Percentiles rank a stretch among this genome's conserved stretches.
These are phyloP conservation scores for Lacerta viridis DNA, from an alignment of 2,797 vertebrate species.

Conservation along the genomic window DNA sequence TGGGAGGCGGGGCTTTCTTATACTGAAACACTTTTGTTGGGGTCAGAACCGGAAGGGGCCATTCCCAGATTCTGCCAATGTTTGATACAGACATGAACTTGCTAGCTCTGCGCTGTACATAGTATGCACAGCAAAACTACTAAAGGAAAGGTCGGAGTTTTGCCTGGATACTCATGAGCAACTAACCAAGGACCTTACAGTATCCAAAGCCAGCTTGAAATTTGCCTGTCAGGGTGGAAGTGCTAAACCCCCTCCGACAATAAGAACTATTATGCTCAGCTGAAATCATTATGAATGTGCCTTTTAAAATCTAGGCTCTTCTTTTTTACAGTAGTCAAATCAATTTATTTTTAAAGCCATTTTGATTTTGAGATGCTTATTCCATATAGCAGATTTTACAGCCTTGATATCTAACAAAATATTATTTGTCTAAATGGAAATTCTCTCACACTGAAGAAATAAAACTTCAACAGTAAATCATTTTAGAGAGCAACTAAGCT, in stretches of 20 bases:
- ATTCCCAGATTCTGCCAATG: too few species aligned
- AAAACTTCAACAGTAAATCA: neutral
- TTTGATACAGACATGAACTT: too few species aligned
- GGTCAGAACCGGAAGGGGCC: too few species aligned
- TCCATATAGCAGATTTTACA: neutral
- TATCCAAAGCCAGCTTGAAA: neutral
- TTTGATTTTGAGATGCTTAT: neutral
- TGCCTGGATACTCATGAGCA: too few species aligned
- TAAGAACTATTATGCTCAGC: neutral
- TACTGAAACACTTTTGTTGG: too few species aligned
- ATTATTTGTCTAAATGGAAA: neutral
- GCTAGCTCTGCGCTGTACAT: too few species aligned
- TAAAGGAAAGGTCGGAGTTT: too few species aligned
- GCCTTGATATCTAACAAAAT: neutral
- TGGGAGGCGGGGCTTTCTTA: too few species aligned
- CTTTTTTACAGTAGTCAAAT: too few species aligned
- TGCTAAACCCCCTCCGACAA: neutral
- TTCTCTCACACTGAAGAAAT: neutral
- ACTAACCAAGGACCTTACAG: too few species aligned
- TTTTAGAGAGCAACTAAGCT: neutral
- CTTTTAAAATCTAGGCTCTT: neutral
- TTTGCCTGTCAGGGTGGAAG: neutral
- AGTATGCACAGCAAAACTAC: too few species aligned
- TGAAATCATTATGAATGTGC: neutral
- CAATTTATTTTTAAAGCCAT: neutral